Conservation (phyloP, 1,140 invertebrate species). For the Meloidogyne exigua region DNA sequence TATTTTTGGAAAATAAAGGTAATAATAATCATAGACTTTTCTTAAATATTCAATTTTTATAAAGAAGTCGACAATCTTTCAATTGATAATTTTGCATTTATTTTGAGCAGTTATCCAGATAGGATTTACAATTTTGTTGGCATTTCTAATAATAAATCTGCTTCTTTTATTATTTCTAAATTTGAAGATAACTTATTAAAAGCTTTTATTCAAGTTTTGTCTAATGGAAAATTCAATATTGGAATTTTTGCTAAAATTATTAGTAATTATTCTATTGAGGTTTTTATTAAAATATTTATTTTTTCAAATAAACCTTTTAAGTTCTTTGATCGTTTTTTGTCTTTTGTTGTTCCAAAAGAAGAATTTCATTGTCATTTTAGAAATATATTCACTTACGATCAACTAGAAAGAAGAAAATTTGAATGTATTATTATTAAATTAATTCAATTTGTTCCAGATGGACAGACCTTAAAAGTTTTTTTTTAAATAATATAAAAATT, state of each 20-base stretch:
- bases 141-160: neutral
- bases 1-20: constrained; percentile 9
- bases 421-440: constrained; percentile 7
- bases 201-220: neutral
- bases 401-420: neutral
- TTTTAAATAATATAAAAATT: neutral
- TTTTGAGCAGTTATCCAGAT: constrained; percentile 16
- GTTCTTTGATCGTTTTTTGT: constrained; percentile 16
- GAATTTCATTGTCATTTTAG: neutral
- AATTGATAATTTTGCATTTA: constrained; percentile 14
- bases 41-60: neutral
- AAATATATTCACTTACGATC: constrained; percentile 6
- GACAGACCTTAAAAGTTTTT: constrained; percentile 10
- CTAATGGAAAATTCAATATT: neutral
- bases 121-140: constrained; percentile 28
- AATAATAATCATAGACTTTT: neutral
- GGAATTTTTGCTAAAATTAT: neutral
- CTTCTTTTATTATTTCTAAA: neutral
- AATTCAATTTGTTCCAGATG: constrained; percentile 11
- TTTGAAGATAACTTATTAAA: constrained; percentile 18
- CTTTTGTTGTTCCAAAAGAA: neutral
- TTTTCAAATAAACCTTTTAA: neutral
- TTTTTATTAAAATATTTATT: neutral
- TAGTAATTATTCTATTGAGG: neutral
- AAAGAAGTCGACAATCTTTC: neutral